phyloP scores from a whole-genome alignment of 92 coral and sea anemone species.

The Paragorgia papillata region DNA sequence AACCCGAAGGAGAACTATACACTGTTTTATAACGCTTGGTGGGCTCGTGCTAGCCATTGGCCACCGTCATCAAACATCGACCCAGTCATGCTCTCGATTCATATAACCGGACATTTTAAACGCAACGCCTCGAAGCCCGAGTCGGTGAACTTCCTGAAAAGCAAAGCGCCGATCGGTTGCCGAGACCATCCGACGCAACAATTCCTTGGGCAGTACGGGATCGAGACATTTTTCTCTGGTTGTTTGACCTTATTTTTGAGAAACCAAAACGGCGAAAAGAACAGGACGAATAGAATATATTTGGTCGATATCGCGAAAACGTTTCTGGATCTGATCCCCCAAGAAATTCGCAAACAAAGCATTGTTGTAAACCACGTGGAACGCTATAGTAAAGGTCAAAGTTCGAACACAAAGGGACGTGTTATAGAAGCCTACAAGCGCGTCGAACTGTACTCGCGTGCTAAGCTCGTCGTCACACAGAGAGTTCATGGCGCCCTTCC shows the following conservation, averaged over 20 bases:
- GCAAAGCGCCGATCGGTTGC: constrained; percentile 42
- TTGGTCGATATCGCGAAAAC: constrained; percentile 25
- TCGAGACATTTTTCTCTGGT: background rate
- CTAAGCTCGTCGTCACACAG: constrained; percentile 43
- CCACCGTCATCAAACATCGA: constrained; percentile 35
- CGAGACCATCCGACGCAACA: constrained; percentile 8
- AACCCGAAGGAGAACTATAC: constrained; percentile 1
- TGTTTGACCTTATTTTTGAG: constrained; percentile 7
- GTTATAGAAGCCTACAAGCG: constrained; percentile 33
- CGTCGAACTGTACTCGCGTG: constrained; percentile 28
- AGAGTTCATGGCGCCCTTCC: constrained; percentile 36
- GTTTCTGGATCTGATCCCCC: constrained; percentile 20
- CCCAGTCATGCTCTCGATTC: constrained; percentile 48
- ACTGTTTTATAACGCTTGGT: constrained; percentile 45
- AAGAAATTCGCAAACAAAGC: constrained; percentile 11
- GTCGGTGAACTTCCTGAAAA: constrained; percentile 1
- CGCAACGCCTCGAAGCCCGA: background rate
- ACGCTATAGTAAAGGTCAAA: background rate
- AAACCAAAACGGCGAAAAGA: background rate
- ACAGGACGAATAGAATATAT: constrained; percentile 19
- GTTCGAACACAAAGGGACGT: background rate
- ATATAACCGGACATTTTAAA: background rate
- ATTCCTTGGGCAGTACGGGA: background rate
- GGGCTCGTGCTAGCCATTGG: constrained; percentile 19
- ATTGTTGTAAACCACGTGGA: constrained; percentile 15